Evolutionary conservation across 2,797 vertebrate species (phyloP), one percentile per base, ranked within the genome.

Genomic region (Falco rusticolus): DNA sequence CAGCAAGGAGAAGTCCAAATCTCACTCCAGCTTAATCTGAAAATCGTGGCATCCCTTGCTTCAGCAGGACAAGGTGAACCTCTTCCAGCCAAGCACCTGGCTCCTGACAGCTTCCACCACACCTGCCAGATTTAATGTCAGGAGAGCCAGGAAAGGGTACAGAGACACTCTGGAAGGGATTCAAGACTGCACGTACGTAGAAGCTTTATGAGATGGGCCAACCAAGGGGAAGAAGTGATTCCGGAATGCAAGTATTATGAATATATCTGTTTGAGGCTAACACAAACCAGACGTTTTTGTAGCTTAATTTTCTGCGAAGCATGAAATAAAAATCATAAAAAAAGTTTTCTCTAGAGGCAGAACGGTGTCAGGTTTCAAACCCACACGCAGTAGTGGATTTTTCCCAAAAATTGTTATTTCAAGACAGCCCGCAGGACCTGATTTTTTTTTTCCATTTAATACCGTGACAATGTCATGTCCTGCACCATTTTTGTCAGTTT

Each of bases 111-210:
- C 68, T 47, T 53, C 79, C 72, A 24, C 29, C 5, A 26, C 9
- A 13, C 6, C 71, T 26, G 65, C 78, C 51, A 0, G 5, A 39
- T 9, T 20, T 15, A 24, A 68, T 1, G 15, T 0, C 65, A n/a
- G 29, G 7, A 20, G 19, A 84, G 74, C 41, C 85, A 75, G 69
- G 41, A 72, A 29, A 77, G 63, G 59, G 50, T 11, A 45, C 1
- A 12, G 29, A 68, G 59, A 57, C 13, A 3, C 41, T 41, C 65
- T 9, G 19, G 16, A 33, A 68, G 53, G 25, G 39, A 84, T 8
- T 54, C 0, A 1, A 50, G 54, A 24, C 5, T 6, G 9, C 28
- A 3, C 31, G 76, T 59, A 34, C 4, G 5, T 7, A 72, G 81
- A 28, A 84, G 61, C 47, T 68, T 47, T 20, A 13, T 3, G 33